A percentile compares a stretch with the other conserved stretches of the same genome.
These are phyloP conservation scores for Champsocephalus gunnari DNA, from an alignment of 2,797 vertebrate species.

Conservation along the genomic window DNA sequence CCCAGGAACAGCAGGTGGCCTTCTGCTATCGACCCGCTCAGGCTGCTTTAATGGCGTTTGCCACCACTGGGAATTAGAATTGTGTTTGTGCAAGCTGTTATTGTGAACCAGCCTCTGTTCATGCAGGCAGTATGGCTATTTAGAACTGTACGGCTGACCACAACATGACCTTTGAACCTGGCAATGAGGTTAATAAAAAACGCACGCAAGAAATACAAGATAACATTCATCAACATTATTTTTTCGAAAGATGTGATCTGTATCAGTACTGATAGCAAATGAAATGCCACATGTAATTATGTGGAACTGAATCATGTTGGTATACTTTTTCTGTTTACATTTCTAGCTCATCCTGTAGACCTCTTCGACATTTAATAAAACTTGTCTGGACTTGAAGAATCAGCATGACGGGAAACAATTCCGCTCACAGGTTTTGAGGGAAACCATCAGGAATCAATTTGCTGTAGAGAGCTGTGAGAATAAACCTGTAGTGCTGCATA, in stretches of 20 bases:
- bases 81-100: constrained; percentile 32
- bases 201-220: constrained; percentile 6
- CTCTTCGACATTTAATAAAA: constrained; percentile 1
- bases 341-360: background rate
- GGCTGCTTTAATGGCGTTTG: constrained; percentile 55
- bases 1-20: constrained; percentile 68
- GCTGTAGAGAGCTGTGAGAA: background rate
- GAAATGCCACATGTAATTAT: background rate
- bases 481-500: constrained; percentile 19
- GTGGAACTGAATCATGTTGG: background rate
- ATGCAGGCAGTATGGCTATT: constrained; percentile 2
- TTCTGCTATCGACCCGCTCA: constrained; percentile 55
- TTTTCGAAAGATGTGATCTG: background rate
- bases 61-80: constrained; percentile 42
- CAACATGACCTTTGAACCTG: constrained; percentile 41
- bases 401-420: background rate
- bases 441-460: constrained; percentile 28
- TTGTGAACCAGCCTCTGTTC: constrained; percentile 40
- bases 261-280: background rate
- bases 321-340: background rate
- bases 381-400: constrained; percentile 14
- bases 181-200: constrained; percentile 16
- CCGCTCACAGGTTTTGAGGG: background rate
- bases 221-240: background rate
- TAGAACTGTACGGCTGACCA: constrained; percentile 20